Conservation (phyloP, 2,888 invertebrate species). For the Congeria kusceri region DNA sequence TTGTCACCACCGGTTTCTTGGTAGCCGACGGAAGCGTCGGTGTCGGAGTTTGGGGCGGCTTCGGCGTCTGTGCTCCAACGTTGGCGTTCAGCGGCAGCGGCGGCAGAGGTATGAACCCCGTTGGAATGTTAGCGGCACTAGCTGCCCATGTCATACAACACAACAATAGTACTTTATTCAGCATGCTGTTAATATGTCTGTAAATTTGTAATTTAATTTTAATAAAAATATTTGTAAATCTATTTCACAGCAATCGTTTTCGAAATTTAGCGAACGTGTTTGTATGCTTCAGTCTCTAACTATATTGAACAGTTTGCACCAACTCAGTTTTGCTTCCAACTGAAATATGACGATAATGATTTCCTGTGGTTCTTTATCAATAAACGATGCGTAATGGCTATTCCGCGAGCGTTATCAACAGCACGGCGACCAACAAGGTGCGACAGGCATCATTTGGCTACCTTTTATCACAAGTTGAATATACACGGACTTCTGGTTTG, state of each 20-base stretch:
- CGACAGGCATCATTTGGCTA: not conserved
- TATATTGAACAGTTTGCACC: no score
- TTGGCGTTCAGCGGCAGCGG: constrained; percentile 37
- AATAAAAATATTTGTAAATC: no score
- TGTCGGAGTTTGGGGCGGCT: constrained; percentile 14
- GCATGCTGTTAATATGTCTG: not conserved
- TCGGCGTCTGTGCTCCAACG: constrained; percentile 16
- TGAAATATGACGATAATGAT: not conserved
- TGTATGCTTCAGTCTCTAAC: no score
- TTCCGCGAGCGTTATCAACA: not conserved
- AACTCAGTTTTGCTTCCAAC: not conserved
- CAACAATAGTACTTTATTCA: constrained; percentile 20
- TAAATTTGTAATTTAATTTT: no score
- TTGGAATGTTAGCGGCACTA: constrained; percentile 34
- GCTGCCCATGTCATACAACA: constrained; percentile 8
- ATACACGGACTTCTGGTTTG: constrained; percentile 2
- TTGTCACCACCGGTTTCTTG: constrained; percentile 33
- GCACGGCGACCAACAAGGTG: not conserved
- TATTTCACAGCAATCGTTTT: not conserved
- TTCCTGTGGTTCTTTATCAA: not conserved
- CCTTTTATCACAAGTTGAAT: not conserved
- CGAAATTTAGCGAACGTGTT: no score
- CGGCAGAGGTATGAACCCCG: constrained; percentile 52
- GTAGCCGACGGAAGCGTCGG: constrained; percentile 10
- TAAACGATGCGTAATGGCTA: not conserved